These are phyloP conservation scores for Rotaria magnacalcarata DNA, from an alignment of 2,888 invertebrate species.

Conservation along the genomic window DNA sequence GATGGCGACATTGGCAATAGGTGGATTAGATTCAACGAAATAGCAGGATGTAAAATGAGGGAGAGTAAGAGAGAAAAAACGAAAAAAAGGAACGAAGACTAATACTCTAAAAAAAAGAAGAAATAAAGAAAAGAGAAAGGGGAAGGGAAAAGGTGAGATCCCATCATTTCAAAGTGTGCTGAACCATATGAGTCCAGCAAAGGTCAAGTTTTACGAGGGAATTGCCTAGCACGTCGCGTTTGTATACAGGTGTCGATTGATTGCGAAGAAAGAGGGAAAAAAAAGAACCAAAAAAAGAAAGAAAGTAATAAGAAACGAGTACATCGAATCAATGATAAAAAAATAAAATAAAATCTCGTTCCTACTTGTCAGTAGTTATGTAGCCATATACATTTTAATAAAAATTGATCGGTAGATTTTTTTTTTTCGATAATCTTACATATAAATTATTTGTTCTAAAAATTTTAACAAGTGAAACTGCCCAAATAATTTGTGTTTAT, in stretches of 20 bases:
- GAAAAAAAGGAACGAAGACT: not conserved
- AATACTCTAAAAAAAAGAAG: not conserved
- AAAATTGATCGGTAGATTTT: not conserved
- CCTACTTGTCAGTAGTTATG: not conserved
- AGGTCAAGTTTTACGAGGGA: conserved; percentile 21
- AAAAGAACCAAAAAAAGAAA: not conserved
- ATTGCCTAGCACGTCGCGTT: conserved; percentile 20
- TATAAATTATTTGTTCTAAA: not conserved
- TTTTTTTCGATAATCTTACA: not conserved
- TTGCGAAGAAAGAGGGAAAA: not conserved
- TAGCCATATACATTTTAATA: not conserved
- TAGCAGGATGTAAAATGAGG: not conserved
- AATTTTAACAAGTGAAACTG: not conserved
- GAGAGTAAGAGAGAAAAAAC: not conserved
- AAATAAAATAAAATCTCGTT: not conserved
- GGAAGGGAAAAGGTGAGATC: not conserved
- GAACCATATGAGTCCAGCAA: conserved; percentile 21
- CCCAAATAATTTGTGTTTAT: not conserved
- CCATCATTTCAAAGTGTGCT: conserved; percentile 16
- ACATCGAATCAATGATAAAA: not conserved
- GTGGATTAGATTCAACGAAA: not conserved
- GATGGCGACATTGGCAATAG: not conserved
- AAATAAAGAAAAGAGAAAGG: not conserved
- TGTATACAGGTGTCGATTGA: conserved; percentile 16
- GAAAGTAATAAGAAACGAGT: not conserved